Evolutionary conservation across 2,113 vertebrate genomes (phyloP).

Genomic region (Ammospiza caudacuta): DNA sequence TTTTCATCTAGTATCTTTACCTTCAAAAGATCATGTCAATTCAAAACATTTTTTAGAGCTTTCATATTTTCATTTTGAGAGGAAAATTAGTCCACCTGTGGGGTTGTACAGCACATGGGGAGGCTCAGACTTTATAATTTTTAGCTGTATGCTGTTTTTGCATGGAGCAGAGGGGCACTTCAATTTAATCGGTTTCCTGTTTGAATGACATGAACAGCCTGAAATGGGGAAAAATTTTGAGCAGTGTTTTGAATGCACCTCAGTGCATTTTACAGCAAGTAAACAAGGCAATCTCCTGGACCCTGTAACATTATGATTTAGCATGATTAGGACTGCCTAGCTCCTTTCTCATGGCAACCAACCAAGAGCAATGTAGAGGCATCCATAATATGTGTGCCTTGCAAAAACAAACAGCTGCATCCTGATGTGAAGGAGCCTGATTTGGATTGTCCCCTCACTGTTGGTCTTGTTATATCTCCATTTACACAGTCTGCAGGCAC

Average conservation of each 20-base stretch:
- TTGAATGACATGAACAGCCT: neutral
- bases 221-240: neutral
- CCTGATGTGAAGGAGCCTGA: neutral
- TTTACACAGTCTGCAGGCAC: neutral
- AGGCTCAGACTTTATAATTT: neutral
- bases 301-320: neutral
- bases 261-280: neutral
- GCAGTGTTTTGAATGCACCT: neutral
- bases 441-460: neutral
- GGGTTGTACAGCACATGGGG: neutral
- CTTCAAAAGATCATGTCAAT: neutral
- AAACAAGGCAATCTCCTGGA: neutral
- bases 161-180: neutral
- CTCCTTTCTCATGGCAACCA: neutral
- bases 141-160: neutral
- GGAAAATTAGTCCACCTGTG: neutral
- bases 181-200: neutral
- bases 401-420: neutral
- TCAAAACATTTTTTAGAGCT: neutral
- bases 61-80: neutral
- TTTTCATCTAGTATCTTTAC: neutral
- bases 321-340: neutral
- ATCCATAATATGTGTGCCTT: neutral
- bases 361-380: neutral
- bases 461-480: accelerated